Evolutionary conservation across 2,113 vertebrate species (phyloP), one percentile per base, ranked within the genome.

Genomic region (Mohoua ochrocephala): DNA sequence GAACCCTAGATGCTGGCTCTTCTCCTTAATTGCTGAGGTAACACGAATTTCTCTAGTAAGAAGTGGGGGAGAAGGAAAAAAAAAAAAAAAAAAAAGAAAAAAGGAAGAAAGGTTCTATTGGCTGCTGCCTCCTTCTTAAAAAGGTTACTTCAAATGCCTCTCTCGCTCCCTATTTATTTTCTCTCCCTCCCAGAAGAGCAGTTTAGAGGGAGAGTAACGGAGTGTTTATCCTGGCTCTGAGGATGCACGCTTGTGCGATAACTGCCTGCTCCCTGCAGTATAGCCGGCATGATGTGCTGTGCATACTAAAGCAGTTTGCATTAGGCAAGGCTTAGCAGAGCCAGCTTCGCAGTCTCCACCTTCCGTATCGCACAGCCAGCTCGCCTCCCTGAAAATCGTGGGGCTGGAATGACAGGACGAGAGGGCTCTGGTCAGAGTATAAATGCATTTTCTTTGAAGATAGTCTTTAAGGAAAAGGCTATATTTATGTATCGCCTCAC

Each of bases 141-240:
- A 97, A 83, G 70, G 74, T 97, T 96, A 93, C 87, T 96, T 94
- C 82, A 90, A 94, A 93, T 74, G 64, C 56, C 81, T 82, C 86
- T 96, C 59, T 80, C 6, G 23, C 88, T 71, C 61, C 60, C 84
- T 93, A 76, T 97, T 95, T 97, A 95, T 98, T 95, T 96, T 90
- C 88, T 96, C 89, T 95, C 74, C 67, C 65, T 95, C 86, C 84
- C 80, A 81, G 91, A 95, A 96, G 93, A 97, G 88, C 92, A 96
- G 84, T 95, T 97, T 94, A 87, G 87, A 97, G 95, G 94, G 89
- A 97, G 93, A 98, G 90, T 96, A 96, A 91, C 27, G 28, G 68
- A 96, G 64, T 97, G 92, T 97, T 98, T 97, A 97, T 98, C 90
- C 92, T 97, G 91, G 87, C 92, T 98, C 84, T 53, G 93, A 97